A percentile compares a stretch with the other conserved stretches of the same genome.
Evolutionary conservation across 1,140 invertebrate species (phyloP).

Genomic region (Drosophila pseudoobscura): DNA sequence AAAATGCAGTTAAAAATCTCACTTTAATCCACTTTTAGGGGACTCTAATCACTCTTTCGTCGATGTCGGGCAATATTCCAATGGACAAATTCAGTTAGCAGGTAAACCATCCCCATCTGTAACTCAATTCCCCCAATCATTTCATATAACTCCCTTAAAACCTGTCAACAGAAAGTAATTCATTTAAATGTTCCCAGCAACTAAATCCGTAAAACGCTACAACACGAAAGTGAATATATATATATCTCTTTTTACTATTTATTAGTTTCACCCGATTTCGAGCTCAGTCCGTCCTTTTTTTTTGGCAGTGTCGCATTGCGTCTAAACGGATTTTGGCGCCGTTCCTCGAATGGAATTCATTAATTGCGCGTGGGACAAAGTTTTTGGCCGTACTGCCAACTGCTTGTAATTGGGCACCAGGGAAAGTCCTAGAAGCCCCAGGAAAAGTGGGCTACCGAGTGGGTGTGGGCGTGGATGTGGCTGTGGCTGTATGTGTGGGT

Average conservation of each 20-base stretch:
- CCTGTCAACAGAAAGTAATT: background rate
- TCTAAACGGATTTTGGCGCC: conserved; percentile 61
- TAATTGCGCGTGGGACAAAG: conserved; percentile 69
- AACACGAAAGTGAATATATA: conserved; percentile 16
- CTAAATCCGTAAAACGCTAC: background rate
- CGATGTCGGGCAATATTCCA: too few relatives aligned
- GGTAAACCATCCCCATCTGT: background rate
- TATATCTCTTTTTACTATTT: conserved; percentile 19
- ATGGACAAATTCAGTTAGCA: too few relatives aligned
- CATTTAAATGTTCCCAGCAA: conserved; percentile 5
- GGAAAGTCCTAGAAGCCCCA: conserved; percentile 1
- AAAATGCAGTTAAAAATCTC: too few relatives aligned
- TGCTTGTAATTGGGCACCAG: conserved; percentile 52
- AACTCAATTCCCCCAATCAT: too few relatives aligned
- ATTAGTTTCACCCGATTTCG: conserved; percentile 3
- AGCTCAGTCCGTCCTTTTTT: conserved; percentile 8
- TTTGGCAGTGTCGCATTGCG: conserved; percentile 59
- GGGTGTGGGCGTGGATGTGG: too few relatives aligned
- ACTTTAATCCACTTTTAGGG: too few relatives aligned
- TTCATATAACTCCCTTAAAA: too few relatives aligned
- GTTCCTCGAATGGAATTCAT: conserved; percentile 56
- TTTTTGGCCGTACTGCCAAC: conserved; percentile 62
- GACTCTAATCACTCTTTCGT: too few relatives aligned
- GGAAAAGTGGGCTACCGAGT: background rate
- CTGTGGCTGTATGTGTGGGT: too few relatives aligned